A percentile compares a stretch with the other conserved stretches of the same genome.
Conservation (phyloP, 2,797 vertebrate genomes). For the Eulemur coronatus region DNA sequence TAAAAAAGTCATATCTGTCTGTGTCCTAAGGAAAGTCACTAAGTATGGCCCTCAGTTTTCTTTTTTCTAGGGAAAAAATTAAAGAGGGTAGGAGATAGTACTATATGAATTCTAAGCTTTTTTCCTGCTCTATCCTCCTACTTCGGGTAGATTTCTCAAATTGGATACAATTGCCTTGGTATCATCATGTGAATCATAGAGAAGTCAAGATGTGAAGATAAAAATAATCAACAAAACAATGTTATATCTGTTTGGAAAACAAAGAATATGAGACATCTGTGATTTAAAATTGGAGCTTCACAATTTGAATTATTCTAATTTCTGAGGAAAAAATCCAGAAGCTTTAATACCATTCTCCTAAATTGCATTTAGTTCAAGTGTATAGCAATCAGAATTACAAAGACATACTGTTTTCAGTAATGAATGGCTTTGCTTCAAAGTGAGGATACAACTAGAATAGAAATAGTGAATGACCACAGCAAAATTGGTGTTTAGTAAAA, state of each 20-base stretch:
- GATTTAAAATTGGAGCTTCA: conserved; percentile 5
- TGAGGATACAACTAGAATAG: neutral
- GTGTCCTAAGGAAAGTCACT: neutral
- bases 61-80: neutral
- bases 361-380: neutral
- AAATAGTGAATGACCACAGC: neutral
- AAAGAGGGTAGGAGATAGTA: neutral
- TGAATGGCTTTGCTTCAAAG: neutral
- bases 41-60: neutral
- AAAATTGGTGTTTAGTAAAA: neutral
- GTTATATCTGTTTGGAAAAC: neutral
- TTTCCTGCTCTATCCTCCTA: neutral
- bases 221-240: neutral
- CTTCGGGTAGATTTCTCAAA: neutral
- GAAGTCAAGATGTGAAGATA: neutral
- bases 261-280: neutral
- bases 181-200: neutral
- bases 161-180: neutral
- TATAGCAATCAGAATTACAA: neutral
- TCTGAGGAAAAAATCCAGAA: neutral
- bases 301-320: conserved; percentile 7
- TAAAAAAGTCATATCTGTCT: neutral
- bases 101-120: neutral
- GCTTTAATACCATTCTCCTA: neutral
- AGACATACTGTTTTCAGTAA: neutral